These are phyloP conservation scores for Bubo blakistoni DNA, from an alignment of 2,113 vertebrate species.

Conservation along the genomic window DNA sequence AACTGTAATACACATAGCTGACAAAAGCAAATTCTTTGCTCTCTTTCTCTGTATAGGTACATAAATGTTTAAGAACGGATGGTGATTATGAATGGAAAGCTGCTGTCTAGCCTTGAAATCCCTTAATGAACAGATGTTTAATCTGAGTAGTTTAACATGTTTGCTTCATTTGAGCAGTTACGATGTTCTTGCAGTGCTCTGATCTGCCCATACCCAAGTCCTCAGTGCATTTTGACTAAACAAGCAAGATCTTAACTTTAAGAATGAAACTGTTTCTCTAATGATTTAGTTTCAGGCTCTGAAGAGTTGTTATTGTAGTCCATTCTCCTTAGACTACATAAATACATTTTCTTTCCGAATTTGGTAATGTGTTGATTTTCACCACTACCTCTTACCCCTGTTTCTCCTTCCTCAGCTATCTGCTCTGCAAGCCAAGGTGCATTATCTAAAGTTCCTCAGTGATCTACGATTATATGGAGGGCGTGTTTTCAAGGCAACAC, in stretches of 20 bases:
- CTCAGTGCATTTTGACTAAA: background rate
- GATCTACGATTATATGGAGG: slow-evolving; percentile 95
- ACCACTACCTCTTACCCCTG: background rate
- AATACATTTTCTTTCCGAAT: background rate
- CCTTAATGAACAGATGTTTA: slow-evolving; percentile 31
- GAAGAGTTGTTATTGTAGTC: background rate
- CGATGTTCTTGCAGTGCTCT: background rate
- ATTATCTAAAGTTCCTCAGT: slow-evolving; percentile 97
- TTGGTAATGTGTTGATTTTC: background rate
- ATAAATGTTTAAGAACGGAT: background rate
- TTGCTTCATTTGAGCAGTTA: background rate
- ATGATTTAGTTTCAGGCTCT: background rate
- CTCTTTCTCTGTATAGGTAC: background rate
- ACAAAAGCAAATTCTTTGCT: slow-evolving; percentile 25
- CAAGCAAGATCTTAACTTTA: background rate
- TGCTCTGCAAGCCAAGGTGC: slow-evolving; percentile 96
- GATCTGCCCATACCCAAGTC: background rate
- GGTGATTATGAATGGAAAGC: slow-evolving; percentile 21
- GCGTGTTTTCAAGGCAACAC: slow-evolving; percentile 91
- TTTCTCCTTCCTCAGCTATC: slow-evolving; percentile 82
- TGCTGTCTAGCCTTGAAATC: background rate
- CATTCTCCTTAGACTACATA: background rate
- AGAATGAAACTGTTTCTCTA: background rate
- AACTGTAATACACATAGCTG: background rate
- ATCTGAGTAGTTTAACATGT: background rate